Evolutionary conservation across 2,113 vertebrate genomes (phyloP).

Genomic region (Pygoscelis antarcticus): DNA sequence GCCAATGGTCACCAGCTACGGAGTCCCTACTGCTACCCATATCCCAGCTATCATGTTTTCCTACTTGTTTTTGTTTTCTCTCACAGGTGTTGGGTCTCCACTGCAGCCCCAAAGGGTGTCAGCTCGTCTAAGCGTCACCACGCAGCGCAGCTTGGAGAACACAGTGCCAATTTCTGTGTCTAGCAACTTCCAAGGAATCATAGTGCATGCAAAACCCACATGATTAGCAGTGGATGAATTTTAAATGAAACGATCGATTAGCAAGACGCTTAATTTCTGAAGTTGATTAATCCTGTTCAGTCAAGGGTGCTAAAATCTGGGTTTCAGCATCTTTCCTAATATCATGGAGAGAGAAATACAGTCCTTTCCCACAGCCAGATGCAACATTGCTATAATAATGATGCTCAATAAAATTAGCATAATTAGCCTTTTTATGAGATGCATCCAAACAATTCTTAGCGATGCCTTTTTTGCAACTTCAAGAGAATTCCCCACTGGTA

Average conservation of each 20-base stretch:
- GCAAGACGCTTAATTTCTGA: background rate
- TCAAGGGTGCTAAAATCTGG: background rate
- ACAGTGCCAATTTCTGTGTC: background rate
- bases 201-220: background rate
- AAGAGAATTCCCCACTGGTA: background rate
- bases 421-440: background rate
- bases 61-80: background rate
- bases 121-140: background rate
- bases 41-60: background rate
- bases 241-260: background rate
- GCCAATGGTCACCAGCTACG: fast-evolving
- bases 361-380: background rate
- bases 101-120: background rate
- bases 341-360: background rate
- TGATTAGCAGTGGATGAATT: background rate
- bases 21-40: background rate
- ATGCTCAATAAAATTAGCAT: background rate
- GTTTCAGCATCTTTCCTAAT: background rate
- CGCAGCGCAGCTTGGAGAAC: fast-evolving
- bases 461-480: background rate
- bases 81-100: background rate
- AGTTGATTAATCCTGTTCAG: background rate
- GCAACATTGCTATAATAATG: background rate
- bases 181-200: background rate
- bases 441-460: background rate